Conservation (phyloP, 2,888 invertebrate species). For the Stenoptilia bipunctidactyla region DNA sequence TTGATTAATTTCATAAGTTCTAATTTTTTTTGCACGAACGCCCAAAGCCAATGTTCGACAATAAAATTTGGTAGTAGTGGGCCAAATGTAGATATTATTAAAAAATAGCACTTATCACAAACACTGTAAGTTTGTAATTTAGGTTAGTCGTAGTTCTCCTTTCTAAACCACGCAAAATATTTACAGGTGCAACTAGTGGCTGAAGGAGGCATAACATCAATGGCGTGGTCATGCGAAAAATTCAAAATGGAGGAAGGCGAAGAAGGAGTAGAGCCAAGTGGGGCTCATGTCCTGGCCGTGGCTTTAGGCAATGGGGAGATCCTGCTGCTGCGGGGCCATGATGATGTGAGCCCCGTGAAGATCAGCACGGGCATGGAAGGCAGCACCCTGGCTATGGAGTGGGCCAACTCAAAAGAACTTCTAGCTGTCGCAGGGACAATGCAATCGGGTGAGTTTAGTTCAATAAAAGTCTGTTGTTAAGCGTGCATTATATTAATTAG, state of each 20-base stretch:
- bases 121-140: too few species aligned
- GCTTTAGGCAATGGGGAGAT: conserved; percentile 91
- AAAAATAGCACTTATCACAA: too few species aligned
- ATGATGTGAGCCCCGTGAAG: conserved; percentile 92
- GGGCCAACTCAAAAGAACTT: conserved; percentile 95
- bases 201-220: conserved; percentile 88
- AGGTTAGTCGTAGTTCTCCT: too few species aligned
- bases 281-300: conserved; percentile 85
- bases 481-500: too few species aligned
- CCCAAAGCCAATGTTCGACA: too few species aligned
- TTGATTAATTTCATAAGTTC: too few species aligned
- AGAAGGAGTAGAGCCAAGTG: conserved; percentile 74
- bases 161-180: too few species aligned
- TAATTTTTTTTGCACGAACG: too few species aligned
- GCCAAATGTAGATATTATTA: too few species aligned
- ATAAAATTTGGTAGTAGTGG: too few species aligned
- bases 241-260: conserved; percentile 98
- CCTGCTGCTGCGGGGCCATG: conserved; percentile 89
- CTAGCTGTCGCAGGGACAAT: conserved; percentile 90
- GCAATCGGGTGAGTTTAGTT: conserved; percentile 37
- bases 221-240: conserved; percentile 98
- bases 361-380: conserved; percentile 86
- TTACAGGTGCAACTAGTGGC: conserved; percentile 81
- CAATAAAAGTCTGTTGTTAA: too few species aligned
- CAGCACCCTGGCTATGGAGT: conserved; percentile 89